phyloP scores from a whole-genome alignment of 2,113 vertebrate species.

The Siniperca knerii region DNA sequence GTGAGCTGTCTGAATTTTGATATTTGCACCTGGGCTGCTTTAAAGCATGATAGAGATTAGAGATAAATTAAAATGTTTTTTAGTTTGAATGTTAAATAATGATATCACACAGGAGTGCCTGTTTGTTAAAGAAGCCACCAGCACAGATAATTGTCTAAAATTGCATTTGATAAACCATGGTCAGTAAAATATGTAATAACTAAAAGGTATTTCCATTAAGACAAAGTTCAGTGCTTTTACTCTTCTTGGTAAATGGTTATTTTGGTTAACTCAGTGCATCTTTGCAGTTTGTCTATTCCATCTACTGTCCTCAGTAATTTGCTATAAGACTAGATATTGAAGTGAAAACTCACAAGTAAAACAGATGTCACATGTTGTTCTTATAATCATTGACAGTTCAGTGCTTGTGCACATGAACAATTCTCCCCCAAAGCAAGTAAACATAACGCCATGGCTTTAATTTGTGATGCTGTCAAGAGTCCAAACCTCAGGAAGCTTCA shows the following conservation, averaged over 20 bases:
- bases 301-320: not conserved
- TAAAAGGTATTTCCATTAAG: not conserved
- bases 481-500: constrained; percentile 61
- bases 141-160: not conserved
- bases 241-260: not conserved
- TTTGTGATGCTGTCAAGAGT: constrained; percentile 52
- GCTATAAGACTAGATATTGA: constrained; percentile 25
- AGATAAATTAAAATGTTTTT: constrained; percentile 16
- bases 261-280: not conserved
- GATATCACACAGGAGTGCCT: constrained; percentile 6
- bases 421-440: constrained; percentile 48
- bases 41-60: constrained; percentile 14
- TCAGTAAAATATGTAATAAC: not conserved
- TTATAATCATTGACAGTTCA: constrained; percentile 60
- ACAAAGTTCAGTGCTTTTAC: not conserved
- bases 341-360: constrained; percentile 56
- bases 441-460: constrained; percentile 50
- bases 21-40: not conserved
- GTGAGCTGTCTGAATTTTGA: constrained; percentile 71
- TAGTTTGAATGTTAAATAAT: constrained; percentile 26
- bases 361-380: constrained; percentile 67
- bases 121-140: not conserved
- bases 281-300: not conserved
- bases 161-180: not conserved
- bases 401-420: constrained; percentile 43